Conservation (phyloP, 2,113 vertebrate genomes). For the Cacatua alba region DNA sequence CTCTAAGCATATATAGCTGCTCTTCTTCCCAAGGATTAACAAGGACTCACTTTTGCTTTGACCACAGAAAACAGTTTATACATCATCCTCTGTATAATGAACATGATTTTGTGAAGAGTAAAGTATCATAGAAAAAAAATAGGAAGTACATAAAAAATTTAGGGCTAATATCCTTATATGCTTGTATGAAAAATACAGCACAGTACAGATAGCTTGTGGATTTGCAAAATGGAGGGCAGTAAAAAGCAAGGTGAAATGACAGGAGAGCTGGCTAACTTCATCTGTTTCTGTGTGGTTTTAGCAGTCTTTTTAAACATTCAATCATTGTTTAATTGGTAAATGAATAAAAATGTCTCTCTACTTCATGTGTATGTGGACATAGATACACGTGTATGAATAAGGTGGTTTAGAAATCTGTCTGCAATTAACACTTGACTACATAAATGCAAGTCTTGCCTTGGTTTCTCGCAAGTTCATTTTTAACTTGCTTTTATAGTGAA, state of each 20-base stretch:
- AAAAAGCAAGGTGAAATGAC: not conserved
- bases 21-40: not conserved
- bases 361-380: not conserved
- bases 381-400: not conserved
- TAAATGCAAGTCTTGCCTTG: not conserved
- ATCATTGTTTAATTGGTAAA: not conserved
- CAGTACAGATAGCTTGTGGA: not conserved
- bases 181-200: not conserved
- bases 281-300: not conserved
- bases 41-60: not conserved
- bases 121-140: not conserved
- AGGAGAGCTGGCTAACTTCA: not conserved
- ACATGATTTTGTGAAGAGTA: not conserved
- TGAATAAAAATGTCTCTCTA: not conserved
- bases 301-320: not conserved
- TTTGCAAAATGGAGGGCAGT: not conserved
- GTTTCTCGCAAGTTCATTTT: not conserved
- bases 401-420: not conserved
- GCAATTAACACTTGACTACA: not conserved
- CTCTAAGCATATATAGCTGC: not conserved
- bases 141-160: not conserved
- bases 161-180: not conserved
- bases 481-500: not conserved
- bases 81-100: not conserved
- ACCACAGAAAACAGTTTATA: not conserved